These are phyloP conservation scores for Diplolepis rosae DNA, from an alignment of 2,888 invertebrate species.

Conservation along the genomic window DNA sequence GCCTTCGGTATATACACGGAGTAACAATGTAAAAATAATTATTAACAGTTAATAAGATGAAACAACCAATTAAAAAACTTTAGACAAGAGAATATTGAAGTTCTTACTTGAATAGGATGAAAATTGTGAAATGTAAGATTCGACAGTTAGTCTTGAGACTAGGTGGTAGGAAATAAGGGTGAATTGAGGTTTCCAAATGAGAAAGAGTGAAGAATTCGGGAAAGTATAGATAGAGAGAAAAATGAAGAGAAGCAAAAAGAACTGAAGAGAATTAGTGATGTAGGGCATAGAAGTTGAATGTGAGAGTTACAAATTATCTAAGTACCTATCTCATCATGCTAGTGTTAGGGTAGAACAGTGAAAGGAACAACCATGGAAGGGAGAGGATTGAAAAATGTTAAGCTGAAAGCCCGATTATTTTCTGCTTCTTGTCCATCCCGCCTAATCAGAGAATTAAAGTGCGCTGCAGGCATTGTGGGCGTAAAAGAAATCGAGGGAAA, in stretches of 20 bases:
- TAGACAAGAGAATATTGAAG: not conserved
- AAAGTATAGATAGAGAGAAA: conserved; percentile 32
- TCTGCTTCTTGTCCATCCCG: conserved; percentile 64
- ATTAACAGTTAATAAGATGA: no score
- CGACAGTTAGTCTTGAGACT: conserved; percentile 32
- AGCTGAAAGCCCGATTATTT: conserved; percentile 66
- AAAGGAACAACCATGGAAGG: conserved; percentile 61
- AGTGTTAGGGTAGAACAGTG: conserved; percentile 47
- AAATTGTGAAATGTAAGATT: conserved; percentile 44
- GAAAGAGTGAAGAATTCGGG: conserved; percentile 40
- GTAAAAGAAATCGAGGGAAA: conserved; percentile 38
- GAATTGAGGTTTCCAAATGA: conserved; percentile 45
- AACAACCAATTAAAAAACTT: no score
- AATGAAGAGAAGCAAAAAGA: conserved; percentile 32
- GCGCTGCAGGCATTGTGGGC: conserved; percentile 55
- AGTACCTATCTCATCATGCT: conserved; percentile 35
- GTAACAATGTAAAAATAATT: no score
- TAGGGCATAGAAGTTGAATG: not conserved
- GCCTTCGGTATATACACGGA: no score
- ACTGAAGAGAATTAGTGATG: conserved; percentile 17
- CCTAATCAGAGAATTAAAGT: conserved; percentile 70
- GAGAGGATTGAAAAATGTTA: conserved; percentile 66
- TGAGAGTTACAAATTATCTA: conserved; percentile 40
- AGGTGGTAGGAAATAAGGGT: conserved; percentile 48
- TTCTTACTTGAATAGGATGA: not conserved